Base-by-base conservation (phyloP, 1,140 invertebrate species). In the Tetramorium parvispinum region DNA sequence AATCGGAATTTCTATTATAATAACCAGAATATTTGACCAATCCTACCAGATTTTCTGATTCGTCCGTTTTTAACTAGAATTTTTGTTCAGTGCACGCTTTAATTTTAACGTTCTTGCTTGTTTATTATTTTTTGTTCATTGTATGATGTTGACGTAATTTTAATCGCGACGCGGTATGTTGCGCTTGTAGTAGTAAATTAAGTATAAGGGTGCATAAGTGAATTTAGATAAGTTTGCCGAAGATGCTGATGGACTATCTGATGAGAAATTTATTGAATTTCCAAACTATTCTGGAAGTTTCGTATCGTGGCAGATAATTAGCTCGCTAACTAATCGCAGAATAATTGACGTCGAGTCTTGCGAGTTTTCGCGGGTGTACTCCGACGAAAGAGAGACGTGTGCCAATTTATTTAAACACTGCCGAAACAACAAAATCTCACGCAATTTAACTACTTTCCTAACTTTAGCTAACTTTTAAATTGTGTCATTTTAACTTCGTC, bases 251-350 rank as follows among this genome's bases (percentile, higher is more conserved):
- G 10, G 21, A 61, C 21, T 57, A 40, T 59, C 4, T 21, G 40
- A 78, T 78, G 24, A 46, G 57, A 77, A 77, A 77, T 75, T 75
- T 55, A 61, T 43, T 40, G 5, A 46, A 63, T 46, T 63, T 55
- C 32, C 77, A 18, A 79, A 37, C 61, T 66, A 10, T 24, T 5
- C 27, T 13, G 65, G 7, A 81, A 81, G 77, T 65, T 81, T 53
- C 2, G 8, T 27, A 40, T 46, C 27, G 7, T 24, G 18, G 24
- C 21, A 32, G 13, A 6, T 70, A 77, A 77, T 77, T 32, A 49
- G 37, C 43, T 46, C 10, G 27, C n/a, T 8, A 77, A 63, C 75
- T 77, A 24, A 8, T 24, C 5, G 6, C 0, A 18, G 21, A 59
- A 61, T 77, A 61, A 77, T 40, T 27, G 21, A 63, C 18, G 11